A percentile compares a stretch with the other conserved stretches of the same genome.
phyloP scores from a whole-genome alignment of 2,888 invertebrate genomes.

The Leptinotarsa tumamoca region DNA sequence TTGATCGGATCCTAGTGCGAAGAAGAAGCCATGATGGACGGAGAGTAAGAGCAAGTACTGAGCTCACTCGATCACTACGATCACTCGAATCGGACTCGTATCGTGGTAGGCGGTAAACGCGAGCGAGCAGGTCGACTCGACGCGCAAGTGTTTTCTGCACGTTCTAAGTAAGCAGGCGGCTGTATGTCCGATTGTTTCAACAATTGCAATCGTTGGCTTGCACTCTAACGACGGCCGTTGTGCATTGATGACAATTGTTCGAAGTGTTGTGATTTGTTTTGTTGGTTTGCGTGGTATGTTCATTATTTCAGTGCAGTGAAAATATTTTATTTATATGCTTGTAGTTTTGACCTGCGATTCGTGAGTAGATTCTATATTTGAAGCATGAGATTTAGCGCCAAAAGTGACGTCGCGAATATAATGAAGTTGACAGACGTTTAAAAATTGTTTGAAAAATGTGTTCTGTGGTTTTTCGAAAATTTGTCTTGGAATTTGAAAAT shows the following conservation, averaged over 20 bases:
- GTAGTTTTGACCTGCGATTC: slow-evolving; percentile 17
- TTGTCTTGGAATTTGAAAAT: not conserved
- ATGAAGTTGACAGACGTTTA: slow-evolving; percentile 12
- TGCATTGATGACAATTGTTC: slow-evolving; percentile 43
- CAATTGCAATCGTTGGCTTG: slow-evolving; percentile 62
- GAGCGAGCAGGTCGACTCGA: slow-evolving; percentile 64
- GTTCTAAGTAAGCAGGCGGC: slow-evolving; percentile 59
- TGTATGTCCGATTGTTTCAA: slow-evolving; percentile 61
- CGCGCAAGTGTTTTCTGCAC: slow-evolving; percentile 65
- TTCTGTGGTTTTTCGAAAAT: not conserved
- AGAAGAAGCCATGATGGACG: slow-evolving; percentile 62
- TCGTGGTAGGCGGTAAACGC: slow-evolving; percentile 65
- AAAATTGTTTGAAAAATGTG: not conserved
- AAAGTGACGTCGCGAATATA: not conserved
- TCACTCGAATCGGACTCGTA: slow-evolving; percentile 51
- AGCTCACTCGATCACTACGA: slow-evolving; percentile 26
- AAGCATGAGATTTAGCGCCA: slow-evolving; percentile 15
- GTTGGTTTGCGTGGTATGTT: slow-evolving; percentile 41
- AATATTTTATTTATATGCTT: slow-evolving; percentile 26
- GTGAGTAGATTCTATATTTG: slow-evolving; percentile 33
- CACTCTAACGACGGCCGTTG: slow-evolving; percentile 47
- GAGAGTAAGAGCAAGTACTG: slow-evolving; percentile 46
- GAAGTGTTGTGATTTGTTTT: slow-evolving; percentile 34
- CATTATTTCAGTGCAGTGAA: slow-evolving; percentile 43
- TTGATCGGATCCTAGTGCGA: slow-evolving; percentile 52